Conservation (phyloP, 2,888 invertebrate species). For the Hirtodrosophila confusa region DNA sequence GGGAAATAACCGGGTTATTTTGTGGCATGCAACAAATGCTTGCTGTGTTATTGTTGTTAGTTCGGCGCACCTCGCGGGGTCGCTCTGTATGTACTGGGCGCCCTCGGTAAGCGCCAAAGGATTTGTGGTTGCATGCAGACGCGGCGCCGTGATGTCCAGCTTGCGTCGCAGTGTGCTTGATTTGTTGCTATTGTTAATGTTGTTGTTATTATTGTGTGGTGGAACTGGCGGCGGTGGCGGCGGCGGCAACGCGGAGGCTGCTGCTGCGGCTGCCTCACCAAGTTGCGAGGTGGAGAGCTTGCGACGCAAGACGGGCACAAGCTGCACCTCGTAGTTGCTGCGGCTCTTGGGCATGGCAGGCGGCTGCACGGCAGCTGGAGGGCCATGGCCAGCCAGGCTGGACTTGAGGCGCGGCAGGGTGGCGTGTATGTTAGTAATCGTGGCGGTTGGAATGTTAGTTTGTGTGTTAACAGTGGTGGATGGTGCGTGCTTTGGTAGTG, state of each 20-base stretch:
- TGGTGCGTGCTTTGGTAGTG: slow-evolving; percentile 23
- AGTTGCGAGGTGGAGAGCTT: slow-evolving; percentile 48
- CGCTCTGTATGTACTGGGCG: slow-evolving; percentile 82
- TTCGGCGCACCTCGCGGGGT: slow-evolving; percentile 82
- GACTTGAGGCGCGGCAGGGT: slow-evolving; percentile 64
- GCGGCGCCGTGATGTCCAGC: slow-evolving; percentile 85
- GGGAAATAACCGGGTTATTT: neutral
- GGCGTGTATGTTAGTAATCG: slow-evolving; percentile 68
- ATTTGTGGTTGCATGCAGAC: slow-evolving; percentile 86
- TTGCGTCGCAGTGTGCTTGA: slow-evolving; percentile 79
- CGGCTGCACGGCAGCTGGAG: slow-evolving; percentile 62
- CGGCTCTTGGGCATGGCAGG: slow-evolving; percentile 68
- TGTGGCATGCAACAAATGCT: slow-evolving; percentile 40
- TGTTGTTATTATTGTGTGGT: slow-evolving; percentile 31
- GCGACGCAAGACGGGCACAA: slow-evolving; percentile 50
- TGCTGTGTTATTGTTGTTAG: slow-evolving; percentile 45
- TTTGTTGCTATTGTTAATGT: slow-evolving; percentile 33
- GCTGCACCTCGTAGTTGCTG: slow-evolving; percentile 67
- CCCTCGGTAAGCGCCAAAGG: slow-evolving; percentile 85
- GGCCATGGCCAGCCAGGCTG: slow-evolving; percentile 16
- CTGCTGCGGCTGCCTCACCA: slow-evolving; percentile 15
- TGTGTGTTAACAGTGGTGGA: slow-evolving; percentile 28
- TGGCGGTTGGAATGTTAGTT: slow-evolving; percentile 51
- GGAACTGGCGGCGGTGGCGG: slow-evolving; percentile 34
- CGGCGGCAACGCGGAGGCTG: slow-evolving; percentile 3